Conservation (phyloP, 2,113 vertebrate species). For the Elephantulus edwardii region DNA sequence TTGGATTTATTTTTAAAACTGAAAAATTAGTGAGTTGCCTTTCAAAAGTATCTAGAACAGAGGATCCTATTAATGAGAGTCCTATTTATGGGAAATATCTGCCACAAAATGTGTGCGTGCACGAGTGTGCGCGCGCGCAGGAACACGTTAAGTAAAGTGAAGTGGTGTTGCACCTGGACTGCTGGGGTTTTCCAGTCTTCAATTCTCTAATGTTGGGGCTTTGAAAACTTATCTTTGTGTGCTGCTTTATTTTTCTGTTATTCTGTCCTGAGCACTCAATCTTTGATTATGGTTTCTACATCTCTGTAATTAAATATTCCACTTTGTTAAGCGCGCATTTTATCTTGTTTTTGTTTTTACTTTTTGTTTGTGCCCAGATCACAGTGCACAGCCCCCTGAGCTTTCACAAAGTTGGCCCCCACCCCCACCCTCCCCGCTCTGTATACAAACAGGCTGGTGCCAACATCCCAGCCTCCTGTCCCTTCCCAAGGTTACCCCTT, state of each 20-base stretch:
- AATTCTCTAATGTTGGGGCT: background rate
- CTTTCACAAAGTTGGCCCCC: background rate
- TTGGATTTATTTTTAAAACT: constrained; percentile 2
- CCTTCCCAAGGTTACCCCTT: background rate
- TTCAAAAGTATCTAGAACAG: background rate
- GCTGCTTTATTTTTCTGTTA: background rate
- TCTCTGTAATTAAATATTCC: constrained; percentile 1
- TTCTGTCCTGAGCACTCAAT: background rate
- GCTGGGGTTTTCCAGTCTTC: background rate
- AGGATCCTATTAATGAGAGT: background rate
- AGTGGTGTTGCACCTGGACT: background rate
- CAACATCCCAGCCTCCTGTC: too few species aligned
- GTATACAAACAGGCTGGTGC: background rate
- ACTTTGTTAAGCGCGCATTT: background rate
- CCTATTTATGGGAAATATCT: background rate
- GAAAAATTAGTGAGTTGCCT: constrained; percentile 13
- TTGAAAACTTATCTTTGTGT: background rate
- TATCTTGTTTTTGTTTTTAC: background rate
- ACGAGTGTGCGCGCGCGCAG: too few species aligned
- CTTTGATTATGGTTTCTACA: background rate
- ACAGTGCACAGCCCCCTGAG: background rate
- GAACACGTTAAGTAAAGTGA: background rate
- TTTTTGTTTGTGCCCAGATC: background rate
- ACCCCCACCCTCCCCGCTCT: rapidly evolving
- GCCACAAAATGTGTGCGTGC: background rate